Evolutionary conservation across 2,113 vertebrate genomes (phyloP).

Genomic region (Zingel zingel): DNA sequence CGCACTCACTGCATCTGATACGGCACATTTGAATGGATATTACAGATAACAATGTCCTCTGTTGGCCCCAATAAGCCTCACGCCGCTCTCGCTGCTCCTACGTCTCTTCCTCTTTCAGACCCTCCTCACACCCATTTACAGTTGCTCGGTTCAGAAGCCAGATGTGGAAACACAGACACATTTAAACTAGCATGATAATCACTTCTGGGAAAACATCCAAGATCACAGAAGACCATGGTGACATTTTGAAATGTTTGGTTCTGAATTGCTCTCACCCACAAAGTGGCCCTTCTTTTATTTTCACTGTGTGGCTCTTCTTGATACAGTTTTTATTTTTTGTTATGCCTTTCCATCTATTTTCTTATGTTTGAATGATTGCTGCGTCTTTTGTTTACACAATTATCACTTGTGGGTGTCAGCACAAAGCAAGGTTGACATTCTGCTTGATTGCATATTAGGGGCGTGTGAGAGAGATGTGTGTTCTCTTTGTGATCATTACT

Average conservation of each 20-base stretch:
- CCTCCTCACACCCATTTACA: constrained; percentile 28
- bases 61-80: constrained; percentile 78
- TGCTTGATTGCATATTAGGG: constrained; percentile 74
- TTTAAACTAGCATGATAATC: constrained; percentile 44
- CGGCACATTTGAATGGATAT: constrained; percentile 76
- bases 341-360: constrained; percentile 47
- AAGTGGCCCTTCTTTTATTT: constrained; percentile 5
- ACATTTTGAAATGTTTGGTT: constrained; percentile 17
- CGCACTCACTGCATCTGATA: constrained; percentile 72
- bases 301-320: not conserved
- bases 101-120: not conserved
- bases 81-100: constrained; percentile 29
- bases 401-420: constrained; percentile 60
- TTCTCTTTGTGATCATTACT: constrained; percentile 56
- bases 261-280: constrained; percentile 11
- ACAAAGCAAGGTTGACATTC: constrained; percentile 71
- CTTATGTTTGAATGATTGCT: constrained; percentile 51
- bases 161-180: constrained; percentile 30
- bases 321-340: constrained; percentile 26
- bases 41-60: constrained; percentile 82
- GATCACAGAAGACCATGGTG: constrained; percentile 12
- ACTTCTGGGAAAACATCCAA: constrained; percentile 20
- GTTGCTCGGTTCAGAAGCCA: constrained; percentile 27
- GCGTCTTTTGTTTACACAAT: constrained; percentile 69
- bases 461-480: constrained; percentile 40